Conservation (phyloP, 2,113 vertebrate genomes). For the Anser cygnoides region DNA sequence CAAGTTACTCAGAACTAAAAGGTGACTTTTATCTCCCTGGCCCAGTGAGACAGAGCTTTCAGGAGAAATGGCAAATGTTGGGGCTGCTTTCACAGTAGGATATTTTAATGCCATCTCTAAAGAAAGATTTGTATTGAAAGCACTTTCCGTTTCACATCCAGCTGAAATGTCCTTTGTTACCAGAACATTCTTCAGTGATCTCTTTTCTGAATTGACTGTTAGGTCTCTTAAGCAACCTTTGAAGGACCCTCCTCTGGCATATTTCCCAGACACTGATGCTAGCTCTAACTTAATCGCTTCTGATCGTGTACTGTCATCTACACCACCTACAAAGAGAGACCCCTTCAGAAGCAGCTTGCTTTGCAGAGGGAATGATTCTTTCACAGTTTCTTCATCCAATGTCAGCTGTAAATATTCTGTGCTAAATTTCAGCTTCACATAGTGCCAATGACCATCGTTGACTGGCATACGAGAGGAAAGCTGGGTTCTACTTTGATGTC, state of each 20-base stretch:
- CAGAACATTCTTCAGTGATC: constrained; percentile 81
- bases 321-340: constrained; percentile 84
- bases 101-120: constrained; percentile 15
- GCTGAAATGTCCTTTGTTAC: constrained; percentile 89
- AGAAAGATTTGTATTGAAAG: constrained; percentile 25
- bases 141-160: constrained; percentile 82
- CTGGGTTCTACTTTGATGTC: constrained; percentile 72
- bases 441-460: constrained; percentile 86
- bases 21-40: constrained; percentile 66
- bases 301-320: constrained; percentile 77
- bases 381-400: constrained; percentile 82
- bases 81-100: constrained; percentile 30
- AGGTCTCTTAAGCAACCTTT: constrained; percentile 89
- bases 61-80: constrained; percentile 48
- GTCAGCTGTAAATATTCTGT: constrained; percentile 80
- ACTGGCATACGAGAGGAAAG: constrained; percentile 78
- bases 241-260: constrained; percentile 84
- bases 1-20: constrained; percentile 83
- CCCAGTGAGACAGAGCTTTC: constrained; percentile 52
- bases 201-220: constrained; percentile 78
- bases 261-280: constrained; percentile 82
- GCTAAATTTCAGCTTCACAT: constrained; percentile 79
- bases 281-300: constrained; percentile 80
- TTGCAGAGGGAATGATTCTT: constrained; percentile 70
- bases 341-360: constrained; percentile 76